Base-by-base conservation (phyloP, 2,113 vertebrate genomes). In the Colinus virginianus region DNA sequence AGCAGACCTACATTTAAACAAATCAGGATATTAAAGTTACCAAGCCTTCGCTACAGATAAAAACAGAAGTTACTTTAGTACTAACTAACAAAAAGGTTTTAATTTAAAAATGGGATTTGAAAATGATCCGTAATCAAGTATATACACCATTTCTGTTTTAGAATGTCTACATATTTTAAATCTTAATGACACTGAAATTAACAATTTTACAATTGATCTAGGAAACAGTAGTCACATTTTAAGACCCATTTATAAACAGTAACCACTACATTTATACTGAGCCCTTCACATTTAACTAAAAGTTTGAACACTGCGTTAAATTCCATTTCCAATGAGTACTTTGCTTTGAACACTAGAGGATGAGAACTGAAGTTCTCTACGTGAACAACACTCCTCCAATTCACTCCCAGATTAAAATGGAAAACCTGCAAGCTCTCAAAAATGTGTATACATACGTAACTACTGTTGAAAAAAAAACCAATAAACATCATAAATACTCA, bases 361-460 rank as follows among this genome's bases (percentile, higher is more conserved):
- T 22, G 87, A 76, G 46, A 79, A 78, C 13, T 13, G 11, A 82
- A 90, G 28, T 82, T 78, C 28, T 82, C 34, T 82, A 63, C 76
- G 55, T 15, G 21, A 92, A 53, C 34, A 79, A 25, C 34, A 28
- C 13, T 76, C 45, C 69, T 82, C 61, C 61, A 71, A n/a, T 25
- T 61, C 42, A 63, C 23, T 85, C 32, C 9, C 17, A 80, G 83
- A 79, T 78, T 70, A 90, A 66, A 89, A 80, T 63, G 46, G 28
- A 92, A 93, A 43, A 64, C 30, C 80, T 90, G 74, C 78, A 95
- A 90, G 61, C 21, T 75, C 79, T 89, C 55, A 87, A 64, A 93
- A 94, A 69, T 11, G 45, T 61, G 34, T 69, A 61, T 36, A 51
- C 13, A n/a, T 18, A 42, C 49, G 34, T 58, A 91, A 93, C 56